A percentile compares a stretch with the other conserved stretches of the same genome.
phyloP scores from a whole-genome alignment of 2,113 vertebrate species.

The Lathamus discolor region DNA sequence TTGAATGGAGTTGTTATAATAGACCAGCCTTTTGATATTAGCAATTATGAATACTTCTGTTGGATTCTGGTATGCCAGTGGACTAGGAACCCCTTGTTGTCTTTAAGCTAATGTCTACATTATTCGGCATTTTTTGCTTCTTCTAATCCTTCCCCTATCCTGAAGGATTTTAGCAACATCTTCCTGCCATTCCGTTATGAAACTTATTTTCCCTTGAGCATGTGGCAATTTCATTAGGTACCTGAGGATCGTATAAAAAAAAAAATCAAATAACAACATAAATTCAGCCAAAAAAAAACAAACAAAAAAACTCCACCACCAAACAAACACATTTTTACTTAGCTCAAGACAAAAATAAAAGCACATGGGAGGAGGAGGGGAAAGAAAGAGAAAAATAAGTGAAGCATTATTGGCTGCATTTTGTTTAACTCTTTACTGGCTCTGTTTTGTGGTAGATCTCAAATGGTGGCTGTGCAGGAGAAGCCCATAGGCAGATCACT shows the following conservation, averaged over 20 bases:
- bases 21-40: constrained; percentile 44
- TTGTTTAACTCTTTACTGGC: constrained; percentile 15
- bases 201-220: constrained; percentile 43
- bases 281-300: neutral
- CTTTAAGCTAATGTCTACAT: constrained; percentile 16
- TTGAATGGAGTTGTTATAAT: neutral
- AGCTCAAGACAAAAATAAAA: constrained; percentile 55
- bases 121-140: constrained; percentile 12
- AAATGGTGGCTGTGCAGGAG: neutral
- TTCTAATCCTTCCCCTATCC: constrained; percentile 22
- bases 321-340: neutral
- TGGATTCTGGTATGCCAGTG: neutral
- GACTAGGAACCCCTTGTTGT: neutral
- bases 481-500: neutral
- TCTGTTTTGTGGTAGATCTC: rapidly evolving
- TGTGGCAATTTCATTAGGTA: constrained; percentile 44
- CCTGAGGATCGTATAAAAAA: constrained; percentile 17
- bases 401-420: neutral
- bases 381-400: neutral
- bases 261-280: constrained; percentile 36
- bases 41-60: constrained; percentile 31
- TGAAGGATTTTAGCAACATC: constrained; percentile 25
- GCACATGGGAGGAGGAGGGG: constrained; percentile 21
- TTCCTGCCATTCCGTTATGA: constrained; percentile 32
- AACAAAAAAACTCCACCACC: too few relatives aligned